Evolutionary conservation across 2,113 vertebrate species (phyloP).

Genomic region (Fregetta grallaria): DNA sequence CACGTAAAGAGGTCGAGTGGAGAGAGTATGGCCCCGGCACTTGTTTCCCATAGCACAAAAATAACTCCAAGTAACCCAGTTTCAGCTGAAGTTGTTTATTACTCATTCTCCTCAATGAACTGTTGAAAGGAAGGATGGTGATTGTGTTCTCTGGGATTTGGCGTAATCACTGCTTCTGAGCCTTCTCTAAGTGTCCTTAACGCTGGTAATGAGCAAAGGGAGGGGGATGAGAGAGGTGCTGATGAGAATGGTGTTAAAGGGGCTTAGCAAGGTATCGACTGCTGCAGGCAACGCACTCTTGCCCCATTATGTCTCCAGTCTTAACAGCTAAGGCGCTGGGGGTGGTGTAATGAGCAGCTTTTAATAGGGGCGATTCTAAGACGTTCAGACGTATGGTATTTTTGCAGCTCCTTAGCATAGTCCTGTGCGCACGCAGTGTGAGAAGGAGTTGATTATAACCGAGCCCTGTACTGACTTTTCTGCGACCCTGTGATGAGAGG

Average conservation of each 20-base stretch:
- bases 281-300: neutral
- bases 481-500: neutral
- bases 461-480: neutral
- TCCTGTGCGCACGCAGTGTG: neutral
- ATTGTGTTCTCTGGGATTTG: neutral
- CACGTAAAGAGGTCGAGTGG: neutral
- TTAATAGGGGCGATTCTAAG: neutral
- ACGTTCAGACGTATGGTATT: neutral
- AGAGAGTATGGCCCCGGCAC: neutral
- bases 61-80: conserved; percentile 7
- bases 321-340: neutral
- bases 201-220: neutral
- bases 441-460: neutral
- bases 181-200: neutral
- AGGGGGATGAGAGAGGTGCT: neutral
- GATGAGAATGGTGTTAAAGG: neutral
- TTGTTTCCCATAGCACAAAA: neutral
- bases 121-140: neutral
- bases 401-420: neutral
- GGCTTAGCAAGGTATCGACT: neutral
- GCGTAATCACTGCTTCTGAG: neutral
- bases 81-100: neutral
- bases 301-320: neutral
- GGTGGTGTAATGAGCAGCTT: neutral
- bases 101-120: neutral